Conservation (phyloP, 1,140 invertebrate species). For the Acromyrmex echinatior region DNA sequence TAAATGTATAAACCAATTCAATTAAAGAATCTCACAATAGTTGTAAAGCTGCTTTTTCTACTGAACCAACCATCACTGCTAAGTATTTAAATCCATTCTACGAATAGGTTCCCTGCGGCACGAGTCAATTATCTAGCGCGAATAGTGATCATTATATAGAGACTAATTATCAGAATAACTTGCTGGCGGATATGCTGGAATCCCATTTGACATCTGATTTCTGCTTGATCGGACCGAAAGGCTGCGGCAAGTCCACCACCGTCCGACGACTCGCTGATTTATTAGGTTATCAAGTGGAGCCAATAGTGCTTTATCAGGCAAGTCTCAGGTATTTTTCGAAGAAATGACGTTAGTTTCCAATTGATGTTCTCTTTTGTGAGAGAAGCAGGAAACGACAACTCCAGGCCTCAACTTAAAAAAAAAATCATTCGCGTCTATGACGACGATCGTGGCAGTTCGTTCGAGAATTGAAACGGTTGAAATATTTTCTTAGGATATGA, state of each 20-base stretch:
- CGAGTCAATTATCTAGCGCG: constrained; percentile 48
- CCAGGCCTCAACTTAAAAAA: no score
- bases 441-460: neutral
- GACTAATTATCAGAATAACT: constrained; percentile 92
- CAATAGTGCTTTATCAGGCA: constrained; percentile 96
- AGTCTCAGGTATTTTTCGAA: constrained; percentile 17
- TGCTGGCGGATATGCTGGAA: constrained; percentile 93
- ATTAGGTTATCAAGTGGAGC: constrained; percentile 93
- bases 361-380: neutral
- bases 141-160: constrained; percentile 86
- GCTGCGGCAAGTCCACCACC: constrained; percentile 96
- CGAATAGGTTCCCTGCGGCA: constrained; percentile 82
- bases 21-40: no score
- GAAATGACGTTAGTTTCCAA: neutral
- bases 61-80: neutral
- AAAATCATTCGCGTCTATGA: neutral
- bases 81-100: constrained; percentile 38
- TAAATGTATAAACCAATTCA: no score
- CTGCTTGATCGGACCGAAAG: constrained; percentile 95
- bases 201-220: constrained; percentile 94
- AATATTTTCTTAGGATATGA: constrained; percentile 93
- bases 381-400: neutral
- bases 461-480: constrained; percentile 48
- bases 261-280: constrained; percentile 92
- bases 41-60: no score